Conservation (phyloP, 2,797 vertebrate genomes). For the Schizopygopsis malacanthus region DNA sequence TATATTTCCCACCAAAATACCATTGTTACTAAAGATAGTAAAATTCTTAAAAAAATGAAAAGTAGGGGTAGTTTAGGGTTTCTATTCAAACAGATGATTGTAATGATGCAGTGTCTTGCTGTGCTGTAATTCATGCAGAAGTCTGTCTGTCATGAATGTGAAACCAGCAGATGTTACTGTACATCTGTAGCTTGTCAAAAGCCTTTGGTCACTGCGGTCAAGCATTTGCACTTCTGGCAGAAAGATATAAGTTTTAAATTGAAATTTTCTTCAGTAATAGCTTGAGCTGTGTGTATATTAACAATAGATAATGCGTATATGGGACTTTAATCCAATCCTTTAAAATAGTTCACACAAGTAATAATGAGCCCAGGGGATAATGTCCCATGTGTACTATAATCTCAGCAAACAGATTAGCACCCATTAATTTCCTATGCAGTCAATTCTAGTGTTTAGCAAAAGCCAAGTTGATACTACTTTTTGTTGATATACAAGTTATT, state of each 20-base stretch:
- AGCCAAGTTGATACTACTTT: conserved; percentile 57
- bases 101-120: background rate
- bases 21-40: background rate
- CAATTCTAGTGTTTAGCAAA: conserved; percentile 53
- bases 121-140: background rate
- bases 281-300: conserved; percentile 32
- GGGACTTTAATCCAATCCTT: conserved; percentile 72
- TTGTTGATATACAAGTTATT: conserved; percentile 35
- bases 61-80: background rate
- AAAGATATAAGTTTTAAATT: conserved; percentile 34
- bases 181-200: conserved; percentile 27
- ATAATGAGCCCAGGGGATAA: conserved; percentile 75
- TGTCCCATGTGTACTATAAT: conserved; percentile 71
- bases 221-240: conserved; percentile 1
- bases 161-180: conserved; percentile 23
- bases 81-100: background rate
- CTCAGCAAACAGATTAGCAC: conserved; percentile 69
- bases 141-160: background rate
- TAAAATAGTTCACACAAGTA: conserved; percentile 80
- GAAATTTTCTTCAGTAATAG: conserved; percentile 49
- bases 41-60: background rate
- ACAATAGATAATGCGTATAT: conserved; percentile 55
- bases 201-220: conserved; percentile 14
- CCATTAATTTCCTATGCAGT: conserved; percentile 58
- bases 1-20: background rate